Evolutionary conservation across 2,888 invertebrate genomes (phyloP), one percentile per base, ranked within the genome.

Genomic region (Pseudococcus longispinus): DNA sequence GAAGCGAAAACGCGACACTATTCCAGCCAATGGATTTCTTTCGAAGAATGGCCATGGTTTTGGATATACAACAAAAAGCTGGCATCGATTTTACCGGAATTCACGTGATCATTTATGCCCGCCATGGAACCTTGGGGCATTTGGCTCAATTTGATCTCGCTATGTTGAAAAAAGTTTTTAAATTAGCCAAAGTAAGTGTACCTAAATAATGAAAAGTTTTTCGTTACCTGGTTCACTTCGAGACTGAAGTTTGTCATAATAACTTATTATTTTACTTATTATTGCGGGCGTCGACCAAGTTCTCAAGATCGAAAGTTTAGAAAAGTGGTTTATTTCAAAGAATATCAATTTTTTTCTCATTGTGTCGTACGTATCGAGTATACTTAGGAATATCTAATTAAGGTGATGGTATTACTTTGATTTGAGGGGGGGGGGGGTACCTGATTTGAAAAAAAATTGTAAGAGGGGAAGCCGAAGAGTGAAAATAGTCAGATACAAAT

Each of bases 11-110:
- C 74, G 13, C 87, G 60, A 20, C 88, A 88, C 60, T 87, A 70
- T 84, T 89, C 88, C 88, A 88, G 87, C 87, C 87, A 2, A 42
- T 37, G n/a, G 88, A 88, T 29, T 87, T 88, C 51, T 88, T 87
- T 37, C 84, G 84, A 88, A 87, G 87, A 88, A 86, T 89, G 46
- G 86, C 88, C 11, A 88, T 89, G 88, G 87, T 89, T 32, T 88
- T 89, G 87, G 89, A 89, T 80, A 88, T 88, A 9, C 89, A 88
- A 80, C 87, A 89, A 29, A 88, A 88, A 60, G 88, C 89, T 82
- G 89, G 89, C 0, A 89, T 89, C 32, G 89, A 89, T 87, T 89
- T 89, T 85, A 88, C 89, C 0, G 89, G 89, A 9, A 88, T 89
- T 44, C 89, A 89, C 82, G 88, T 89, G 20, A 87, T 89, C n/a